Conservation (phyloP, 1,140 invertebrate genomes). For the Ostrea edulis region DNA sequence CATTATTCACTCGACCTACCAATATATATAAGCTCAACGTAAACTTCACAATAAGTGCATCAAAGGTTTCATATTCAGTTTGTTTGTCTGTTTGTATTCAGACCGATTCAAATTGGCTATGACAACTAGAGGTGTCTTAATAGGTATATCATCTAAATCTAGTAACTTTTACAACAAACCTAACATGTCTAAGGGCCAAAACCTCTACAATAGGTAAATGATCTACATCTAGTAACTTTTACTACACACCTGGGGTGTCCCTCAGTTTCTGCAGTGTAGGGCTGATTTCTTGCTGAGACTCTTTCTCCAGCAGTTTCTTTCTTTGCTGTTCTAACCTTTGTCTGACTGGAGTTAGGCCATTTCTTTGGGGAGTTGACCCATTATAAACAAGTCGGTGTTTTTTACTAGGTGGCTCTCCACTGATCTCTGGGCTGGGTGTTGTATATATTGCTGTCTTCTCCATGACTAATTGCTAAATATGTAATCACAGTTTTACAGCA, state of each 20-base stretch:
- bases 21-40: background rate
- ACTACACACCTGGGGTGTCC: constrained; percentile 67
- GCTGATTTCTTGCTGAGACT: constrained; percentile 56
- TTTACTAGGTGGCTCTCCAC: background rate
- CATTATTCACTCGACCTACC: constrained; percentile 67
- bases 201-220: no score
- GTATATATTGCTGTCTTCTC: background rate
- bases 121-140: no score
- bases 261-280: constrained; percentile 68
- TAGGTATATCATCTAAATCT: no score
- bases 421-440: background rate
- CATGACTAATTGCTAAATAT: background rate
- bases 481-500: no score
- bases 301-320: constrained; percentile 41
- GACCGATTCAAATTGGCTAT: no score
- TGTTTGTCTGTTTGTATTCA: no score
- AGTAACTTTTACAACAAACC: no score
- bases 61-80: no score
- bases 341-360: constrained; percentile 37
- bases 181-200: no score
- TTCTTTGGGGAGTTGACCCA: constrained; percentile 40
- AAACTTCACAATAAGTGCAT: no score
- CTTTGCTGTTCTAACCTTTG: constrained; percentile 58
- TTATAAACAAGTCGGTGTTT: background rate
- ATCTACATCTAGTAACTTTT: background rate